Evolutionary conservation across 2,797 vertebrate genomes (phyloP).

Genomic region (Leptatherina wallacei): DNA sequence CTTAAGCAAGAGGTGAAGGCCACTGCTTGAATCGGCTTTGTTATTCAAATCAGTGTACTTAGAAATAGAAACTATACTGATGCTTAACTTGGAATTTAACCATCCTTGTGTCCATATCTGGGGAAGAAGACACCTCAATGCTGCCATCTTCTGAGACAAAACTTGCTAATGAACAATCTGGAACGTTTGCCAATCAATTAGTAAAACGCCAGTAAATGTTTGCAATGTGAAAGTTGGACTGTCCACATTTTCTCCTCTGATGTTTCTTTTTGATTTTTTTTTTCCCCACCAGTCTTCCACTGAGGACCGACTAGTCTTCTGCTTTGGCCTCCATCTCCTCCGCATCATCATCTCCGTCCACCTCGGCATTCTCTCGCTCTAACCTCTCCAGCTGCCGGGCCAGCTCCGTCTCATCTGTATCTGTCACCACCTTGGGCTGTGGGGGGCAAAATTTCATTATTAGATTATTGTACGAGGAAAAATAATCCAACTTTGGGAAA

Average conservation of each 20-base stretch:
- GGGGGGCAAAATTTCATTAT: neutral
- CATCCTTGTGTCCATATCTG: constrained; percentile 46
- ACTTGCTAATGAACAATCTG: constrained; percentile 43
- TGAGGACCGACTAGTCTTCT: constrained; percentile 85
- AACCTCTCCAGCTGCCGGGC: constrained; percentile 94
- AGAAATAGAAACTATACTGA: constrained; percentile 57
- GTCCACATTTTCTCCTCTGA: constrained; percentile 45
- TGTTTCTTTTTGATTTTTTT: constrained; percentile 9
- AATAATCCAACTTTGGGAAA: neutral
- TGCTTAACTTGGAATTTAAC: constrained; percentile 39
- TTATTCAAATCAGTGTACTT: constrained; percentile 46
- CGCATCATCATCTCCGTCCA: constrained; percentile 96
- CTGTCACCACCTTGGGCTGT: constrained; percentile 98
- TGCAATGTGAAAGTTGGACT: constrained; percentile 58
- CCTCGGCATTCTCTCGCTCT: constrained; percentile 98
- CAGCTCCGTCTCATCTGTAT: constrained; percentile 97
- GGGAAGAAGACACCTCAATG: constrained; percentile 12
- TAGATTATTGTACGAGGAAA: neutral
- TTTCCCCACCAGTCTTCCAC: constrained; percentile 16
- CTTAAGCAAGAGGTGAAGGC: constrained; percentile 68
- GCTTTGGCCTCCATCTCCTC: constrained; percentile 99
- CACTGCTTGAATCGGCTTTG: constrained; percentile 61
- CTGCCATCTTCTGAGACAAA: constrained; percentile 38
- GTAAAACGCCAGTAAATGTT: constrained; percentile 58
- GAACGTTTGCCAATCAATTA: constrained; percentile 59